Percentiles rank a stretch among this genome's conserved stretches.
phyloP scores from a whole-genome alignment of 2,113 vertebrate genomes.

The Aphelocoma coerulescens region DNA sequence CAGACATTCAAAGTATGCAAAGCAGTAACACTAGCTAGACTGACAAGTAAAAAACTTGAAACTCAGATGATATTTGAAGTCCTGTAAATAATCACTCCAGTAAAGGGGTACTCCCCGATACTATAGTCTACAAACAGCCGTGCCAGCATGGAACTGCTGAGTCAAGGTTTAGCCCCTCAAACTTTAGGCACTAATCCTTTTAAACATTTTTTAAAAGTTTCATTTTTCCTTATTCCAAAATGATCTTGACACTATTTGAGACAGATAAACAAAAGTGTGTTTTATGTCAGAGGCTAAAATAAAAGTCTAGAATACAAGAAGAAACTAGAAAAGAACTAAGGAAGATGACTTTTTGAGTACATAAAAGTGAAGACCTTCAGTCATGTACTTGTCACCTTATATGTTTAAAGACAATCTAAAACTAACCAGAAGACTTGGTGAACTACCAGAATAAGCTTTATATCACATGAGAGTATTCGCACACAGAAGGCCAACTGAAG shows the following conservation, averaged over 20 bases:
- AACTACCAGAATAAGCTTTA: neutral
- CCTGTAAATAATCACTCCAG: neutral
- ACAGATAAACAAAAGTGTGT: neutral
- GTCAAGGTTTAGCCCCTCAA: neutral
- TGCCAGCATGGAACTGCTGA: neutral
- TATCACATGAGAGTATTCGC: neutral
- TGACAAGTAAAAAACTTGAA: neutral
- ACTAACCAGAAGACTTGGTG: neutral
- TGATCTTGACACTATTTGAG: neutral
- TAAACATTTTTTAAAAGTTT: neutral
- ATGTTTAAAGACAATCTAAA: neutral
- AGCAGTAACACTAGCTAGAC: neutral
- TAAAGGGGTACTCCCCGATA: neutral
- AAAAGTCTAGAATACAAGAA: neutral
- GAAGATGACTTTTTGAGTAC: neutral
- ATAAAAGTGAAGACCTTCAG: neutral
- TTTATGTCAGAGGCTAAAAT: neutral
- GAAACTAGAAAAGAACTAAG: neutral
- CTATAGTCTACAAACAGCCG: neutral
- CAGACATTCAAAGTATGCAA: neutral
- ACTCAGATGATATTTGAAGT: neutral
- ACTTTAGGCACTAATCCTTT: neutral
- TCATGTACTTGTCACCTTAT: fast-evolving
- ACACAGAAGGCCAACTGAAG: neutral
- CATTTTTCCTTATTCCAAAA: neutral